A percentile compares a stretch with the other conserved stretches of the same genome.
Conservation (phyloP, 2,888 invertebrate species). For the Drosophila rubida region DNA sequence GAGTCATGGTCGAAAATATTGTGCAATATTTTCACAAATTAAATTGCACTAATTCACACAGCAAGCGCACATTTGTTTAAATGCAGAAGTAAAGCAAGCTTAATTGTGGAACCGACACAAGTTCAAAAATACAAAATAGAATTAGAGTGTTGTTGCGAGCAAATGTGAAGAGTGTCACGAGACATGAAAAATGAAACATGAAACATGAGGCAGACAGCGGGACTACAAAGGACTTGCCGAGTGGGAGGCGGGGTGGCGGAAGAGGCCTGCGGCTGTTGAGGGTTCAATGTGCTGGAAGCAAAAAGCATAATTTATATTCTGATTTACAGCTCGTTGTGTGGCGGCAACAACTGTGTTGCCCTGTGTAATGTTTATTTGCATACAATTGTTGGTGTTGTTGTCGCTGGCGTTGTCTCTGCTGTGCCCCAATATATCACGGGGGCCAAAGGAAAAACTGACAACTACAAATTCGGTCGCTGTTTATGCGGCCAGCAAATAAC, state of each 20-base stretch:
- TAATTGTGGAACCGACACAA: neutral
- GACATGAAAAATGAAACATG: neutral
- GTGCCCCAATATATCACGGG: conserved; percentile 62
- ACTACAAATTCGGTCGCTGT: conserved; percentile 65
- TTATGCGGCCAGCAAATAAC: conserved; percentile 50
- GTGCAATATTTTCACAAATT: neutral
- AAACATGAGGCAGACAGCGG: no score
- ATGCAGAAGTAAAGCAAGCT: neutral
- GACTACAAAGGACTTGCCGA: neutral
- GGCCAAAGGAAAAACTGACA: conserved; percentile 56
- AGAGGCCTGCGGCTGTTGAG: conserved; percentile 5
- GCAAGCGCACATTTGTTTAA: neutral
- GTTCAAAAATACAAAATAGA: neutral
- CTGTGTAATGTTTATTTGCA: conserved; percentile 61
- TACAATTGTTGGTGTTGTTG: conserved; percentile 33
- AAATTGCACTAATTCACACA: neutral
- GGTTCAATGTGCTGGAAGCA: conserved; percentile 12
- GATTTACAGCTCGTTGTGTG: conserved; percentile 38
- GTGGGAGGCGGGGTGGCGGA: neutral
- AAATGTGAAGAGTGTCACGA: neutral
- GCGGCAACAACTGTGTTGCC: conserved; percentile 33
- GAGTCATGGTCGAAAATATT: no score
- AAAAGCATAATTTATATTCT: conserved; percentile 41
- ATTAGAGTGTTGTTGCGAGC: neutral
- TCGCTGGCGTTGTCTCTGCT: conserved; percentile 10